Evolutionary conservation across 2,797 vertebrate genomes (phyloP).

Genomic region (Ispidina lecontei): DNA sequence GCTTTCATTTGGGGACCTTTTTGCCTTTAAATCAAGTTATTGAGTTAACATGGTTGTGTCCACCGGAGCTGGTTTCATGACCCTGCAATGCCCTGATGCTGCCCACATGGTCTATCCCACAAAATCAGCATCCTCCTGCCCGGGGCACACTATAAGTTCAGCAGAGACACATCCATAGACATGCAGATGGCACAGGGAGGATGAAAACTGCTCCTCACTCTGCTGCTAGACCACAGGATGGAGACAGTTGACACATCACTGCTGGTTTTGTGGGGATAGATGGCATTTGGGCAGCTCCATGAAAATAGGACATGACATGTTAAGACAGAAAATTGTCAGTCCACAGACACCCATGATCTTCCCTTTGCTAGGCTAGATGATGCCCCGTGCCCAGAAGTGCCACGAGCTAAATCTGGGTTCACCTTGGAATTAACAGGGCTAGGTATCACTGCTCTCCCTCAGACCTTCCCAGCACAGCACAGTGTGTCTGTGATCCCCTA

Average conservation of each 20-base stretch:
- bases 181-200: fast-evolving
- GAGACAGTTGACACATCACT: not conserved
- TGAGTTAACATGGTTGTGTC: not conserved
- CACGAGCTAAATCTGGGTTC: fast-evolving
- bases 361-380: fast-evolving
- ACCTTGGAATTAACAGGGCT: not conserved
- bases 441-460: fast-evolving
- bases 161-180: fast-evolving
- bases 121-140: not conserved
- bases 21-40: not conserved
- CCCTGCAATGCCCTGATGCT: too few relatives aligned
- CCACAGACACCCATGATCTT: not conserved
- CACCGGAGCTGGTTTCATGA: fast-evolving
- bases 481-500: fast-evolving
- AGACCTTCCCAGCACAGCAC: fast-evolving
- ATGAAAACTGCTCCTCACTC: fast-evolving
- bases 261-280: too few relatives aligned
- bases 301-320: fast-evolving
- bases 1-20: not conserved
- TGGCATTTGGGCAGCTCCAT: not conserved
- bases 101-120: fast-evolving
- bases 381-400: fast-evolving
- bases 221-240: not conserved
- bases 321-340: fast-evolving
- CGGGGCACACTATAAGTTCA: fast-evolving